phyloP scores from a whole-genome alignment of 2,888 invertebrate species.

The Electrophaes corylata region DNA sequence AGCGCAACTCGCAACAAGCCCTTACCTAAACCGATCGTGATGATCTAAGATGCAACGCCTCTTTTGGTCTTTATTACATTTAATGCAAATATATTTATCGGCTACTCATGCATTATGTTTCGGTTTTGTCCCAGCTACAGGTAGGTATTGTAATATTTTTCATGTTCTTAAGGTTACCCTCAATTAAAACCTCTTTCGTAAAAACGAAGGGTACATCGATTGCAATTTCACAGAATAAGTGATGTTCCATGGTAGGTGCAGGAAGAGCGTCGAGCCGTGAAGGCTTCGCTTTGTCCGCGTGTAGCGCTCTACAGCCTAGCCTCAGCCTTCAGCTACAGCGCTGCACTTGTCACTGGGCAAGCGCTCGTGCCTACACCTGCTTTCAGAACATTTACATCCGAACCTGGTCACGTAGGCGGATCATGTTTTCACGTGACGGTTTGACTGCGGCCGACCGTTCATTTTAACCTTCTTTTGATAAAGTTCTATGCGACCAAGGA shows the following conservation, averaged over 20 bases:
- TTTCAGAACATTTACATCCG: no score
- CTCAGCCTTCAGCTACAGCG: no score
- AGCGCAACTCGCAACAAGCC: conserved; percentile 10
- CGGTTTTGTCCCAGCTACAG: not conserved
- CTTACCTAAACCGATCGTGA: conserved; percentile 39
- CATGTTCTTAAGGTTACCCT: not conserved
- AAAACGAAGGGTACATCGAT: conserved; percentile 11
- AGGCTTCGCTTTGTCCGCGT: conserved; percentile 53
- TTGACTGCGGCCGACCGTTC: no score
- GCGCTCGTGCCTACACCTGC: no score
- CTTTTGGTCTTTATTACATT: conserved; percentile 25
- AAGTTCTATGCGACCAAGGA: no score
- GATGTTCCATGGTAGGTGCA: conserved; percentile 32
- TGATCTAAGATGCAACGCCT: conserved; percentile 47
- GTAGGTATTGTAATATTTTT: not conserved
- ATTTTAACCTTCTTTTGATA: no score
- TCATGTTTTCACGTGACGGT: no score
- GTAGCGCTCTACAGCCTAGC: no score
- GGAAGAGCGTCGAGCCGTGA: conserved; percentile 57
- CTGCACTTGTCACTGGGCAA: conserved; percentile 28
- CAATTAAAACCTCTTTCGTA: not conserved
- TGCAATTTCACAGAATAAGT: not conserved
- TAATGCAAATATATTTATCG: not conserved
- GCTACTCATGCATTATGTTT: not conserved
- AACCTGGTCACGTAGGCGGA: no score